These are phyloP conservation scores for Atlantisia rogersi DNA, from an alignment of 2,113 vertebrate genomes.

Conservation along the genomic window DNA sequence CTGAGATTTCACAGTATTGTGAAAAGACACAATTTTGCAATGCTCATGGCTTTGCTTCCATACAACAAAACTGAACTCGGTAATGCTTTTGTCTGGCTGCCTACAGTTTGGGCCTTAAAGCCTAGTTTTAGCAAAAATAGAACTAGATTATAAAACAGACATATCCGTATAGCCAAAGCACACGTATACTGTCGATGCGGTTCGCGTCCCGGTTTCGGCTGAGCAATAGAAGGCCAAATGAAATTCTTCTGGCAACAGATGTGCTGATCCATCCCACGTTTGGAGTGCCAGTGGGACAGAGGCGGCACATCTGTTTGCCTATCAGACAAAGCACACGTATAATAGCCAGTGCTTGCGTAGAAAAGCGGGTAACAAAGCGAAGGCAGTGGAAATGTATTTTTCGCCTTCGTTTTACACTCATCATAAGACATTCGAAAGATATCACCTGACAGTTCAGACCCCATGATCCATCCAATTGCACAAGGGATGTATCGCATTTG, in stretches of 20 bases:
- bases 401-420: background rate
- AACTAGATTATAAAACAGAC: background rate
- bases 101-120: background rate
- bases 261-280: background rate
- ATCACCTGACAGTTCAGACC: background rate
- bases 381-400: background rate
- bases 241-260: background rate
- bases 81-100: background rate
- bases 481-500: background rate
- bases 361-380: background rate
- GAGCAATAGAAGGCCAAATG: fast-evolving
- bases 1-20: background rate
- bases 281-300: background rate
- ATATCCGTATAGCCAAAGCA: background rate
- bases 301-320: background rate
- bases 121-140: background rate
- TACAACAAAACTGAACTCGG: background rate
- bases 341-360: background rate
- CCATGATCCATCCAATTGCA: background rate
- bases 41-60: fast-evolving
- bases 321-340: background rate
- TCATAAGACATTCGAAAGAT: background rate
- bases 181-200: fast-evolving
- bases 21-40: background rate
- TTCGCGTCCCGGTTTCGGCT: fast-evolving